phyloP scores from a whole-genome alignment of 37 sponge, comb jelly and placozoan species.

The Axinella damicornis region DNA sequence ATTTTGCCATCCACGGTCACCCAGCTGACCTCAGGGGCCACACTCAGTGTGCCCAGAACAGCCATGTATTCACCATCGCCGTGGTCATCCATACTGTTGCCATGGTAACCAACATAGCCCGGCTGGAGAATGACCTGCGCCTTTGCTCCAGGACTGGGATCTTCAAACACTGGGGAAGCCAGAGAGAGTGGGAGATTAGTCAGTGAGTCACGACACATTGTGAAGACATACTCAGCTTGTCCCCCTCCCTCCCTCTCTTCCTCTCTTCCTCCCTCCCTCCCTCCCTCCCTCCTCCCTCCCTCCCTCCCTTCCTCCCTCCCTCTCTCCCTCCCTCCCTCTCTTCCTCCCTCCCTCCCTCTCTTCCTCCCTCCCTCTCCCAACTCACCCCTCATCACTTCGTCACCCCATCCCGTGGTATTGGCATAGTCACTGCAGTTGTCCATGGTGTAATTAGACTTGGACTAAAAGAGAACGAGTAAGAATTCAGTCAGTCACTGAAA shows the following conservation, averaged over 20 bases:
- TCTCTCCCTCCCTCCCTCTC: neutral
- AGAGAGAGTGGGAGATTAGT: too few species aligned
- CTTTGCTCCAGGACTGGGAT: constrained; percentile 25
- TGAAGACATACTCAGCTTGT: too few species aligned
- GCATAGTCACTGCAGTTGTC: constrained; percentile 36
- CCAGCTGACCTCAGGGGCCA: constrained; percentile 67
- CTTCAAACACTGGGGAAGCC: constrained; percentile 43
- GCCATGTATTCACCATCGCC: constrained; percentile 9
- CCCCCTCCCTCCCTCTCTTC: too few species aligned
- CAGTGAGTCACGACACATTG: too few species aligned
- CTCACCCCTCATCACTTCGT: neutral
- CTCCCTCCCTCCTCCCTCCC: too few species aligned
- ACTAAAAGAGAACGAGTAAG: neutral
- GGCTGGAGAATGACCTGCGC: constrained; percentile 41
- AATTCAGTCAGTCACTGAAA: too few species aligned
- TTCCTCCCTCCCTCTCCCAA: neutral
- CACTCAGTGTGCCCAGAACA: constrained; percentile 54
- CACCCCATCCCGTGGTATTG: neutral
- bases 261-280: too few species aligned
- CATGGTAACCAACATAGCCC: constrained; percentile 3
- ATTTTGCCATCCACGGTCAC: constrained; percentile 74
- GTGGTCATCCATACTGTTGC: neutral
- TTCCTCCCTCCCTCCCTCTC: neutral
- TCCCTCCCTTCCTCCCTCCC: neutral
- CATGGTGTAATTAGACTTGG: constrained; percentile 48